These are phyloP conservation scores for Vidua macroura DNA, from an alignment of 2,113 vertebrate species.

Conservation along the genomic window DNA sequence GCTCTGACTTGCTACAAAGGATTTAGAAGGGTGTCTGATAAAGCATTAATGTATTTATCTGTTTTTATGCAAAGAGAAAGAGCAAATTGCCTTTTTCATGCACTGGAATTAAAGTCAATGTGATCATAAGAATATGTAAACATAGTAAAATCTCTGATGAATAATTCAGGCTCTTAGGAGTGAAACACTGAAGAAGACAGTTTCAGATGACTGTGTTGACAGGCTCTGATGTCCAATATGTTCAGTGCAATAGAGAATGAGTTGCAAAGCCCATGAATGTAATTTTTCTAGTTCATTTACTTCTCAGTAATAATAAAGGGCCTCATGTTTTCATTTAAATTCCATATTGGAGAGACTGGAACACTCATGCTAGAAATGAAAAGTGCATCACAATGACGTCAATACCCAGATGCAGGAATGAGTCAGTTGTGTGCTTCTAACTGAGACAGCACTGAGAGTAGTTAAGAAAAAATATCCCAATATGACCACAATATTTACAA, in stretches of 20 bases:
- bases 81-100: background rate
- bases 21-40: background rate
- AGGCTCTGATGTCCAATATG: slow-evolving; percentile 54
- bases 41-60: slow-evolving; percentile 1
- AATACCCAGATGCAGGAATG: slow-evolving; percentile 26
- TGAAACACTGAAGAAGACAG: slow-evolving; percentile 16
- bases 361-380: slow-evolving; percentile 21
- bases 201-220: slow-evolving; percentile 54
- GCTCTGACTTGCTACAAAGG: background rate
- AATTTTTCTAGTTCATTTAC: slow-evolving; percentile 36
- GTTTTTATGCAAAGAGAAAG: background rate
- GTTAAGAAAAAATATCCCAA: background rate
- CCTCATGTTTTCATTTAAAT: background rate
- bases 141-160: slow-evolving; percentile 38
- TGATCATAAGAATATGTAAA: slow-evolving; percentile 48
- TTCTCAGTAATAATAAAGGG: slow-evolving; percentile 21
- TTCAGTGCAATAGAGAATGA: slow-evolving; percentile 36
- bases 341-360: background rate
- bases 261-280: background rate
- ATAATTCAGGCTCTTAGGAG: slow-evolving; percentile 44
- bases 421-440: slow-evolving; percentile 35
- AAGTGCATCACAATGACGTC: slow-evolving; percentile 40
- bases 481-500: background rate
- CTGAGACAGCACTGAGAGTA: background rate
- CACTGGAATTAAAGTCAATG: background rate